These are phyloP conservation scores for Phocides pigmalion DNA, from an alignment of 1,140 invertebrate genomes.

Conservation along the genomic window DNA sequence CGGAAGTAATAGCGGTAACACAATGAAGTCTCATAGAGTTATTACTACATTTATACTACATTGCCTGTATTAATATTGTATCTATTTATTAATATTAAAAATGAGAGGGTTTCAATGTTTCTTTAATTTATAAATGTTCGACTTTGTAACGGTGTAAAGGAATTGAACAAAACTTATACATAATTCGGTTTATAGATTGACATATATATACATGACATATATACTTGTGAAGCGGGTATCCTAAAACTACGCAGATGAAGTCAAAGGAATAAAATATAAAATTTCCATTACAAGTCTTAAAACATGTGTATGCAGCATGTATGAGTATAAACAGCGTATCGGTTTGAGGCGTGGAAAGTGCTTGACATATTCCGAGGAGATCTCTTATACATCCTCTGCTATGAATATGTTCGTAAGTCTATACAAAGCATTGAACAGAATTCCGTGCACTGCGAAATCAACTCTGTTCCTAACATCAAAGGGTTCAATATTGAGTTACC, in stretches of 20 bases:
- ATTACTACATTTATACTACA: no score
- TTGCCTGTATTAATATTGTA: no score
- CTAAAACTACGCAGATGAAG: not conserved
- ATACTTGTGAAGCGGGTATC: no score
- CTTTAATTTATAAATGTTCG: no score
- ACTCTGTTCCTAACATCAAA: constrained; percentile 7
- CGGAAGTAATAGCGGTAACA: no score
- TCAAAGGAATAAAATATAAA: constrained; percentile 16
- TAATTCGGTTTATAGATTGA: no score
- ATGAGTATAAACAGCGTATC: constrained; percentile 26
- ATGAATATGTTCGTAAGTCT: constrained; percentile 31
- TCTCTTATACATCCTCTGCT: constrained; percentile 25
- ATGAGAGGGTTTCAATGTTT: no score
- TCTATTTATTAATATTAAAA: no score
- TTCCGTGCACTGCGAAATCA: constrained; percentile 7
- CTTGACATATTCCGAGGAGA: constrained; percentile 29
- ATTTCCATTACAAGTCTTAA: constrained; percentile 14
- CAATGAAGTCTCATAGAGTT: no score
- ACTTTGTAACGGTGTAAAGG: no score
- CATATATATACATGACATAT: no score
- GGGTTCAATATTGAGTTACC: constrained; percentile 13
- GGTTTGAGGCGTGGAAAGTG: constrained; percentile 30
- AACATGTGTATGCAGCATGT: constrained; percentile 4
- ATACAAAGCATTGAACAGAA: constrained; percentile 26
- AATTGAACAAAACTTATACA: no score